These are phyloP conservation scores for Oligia fasciuncula DNA, from an alignment of 2,888 invertebrate genomes.

Conservation along the genomic window DNA sequence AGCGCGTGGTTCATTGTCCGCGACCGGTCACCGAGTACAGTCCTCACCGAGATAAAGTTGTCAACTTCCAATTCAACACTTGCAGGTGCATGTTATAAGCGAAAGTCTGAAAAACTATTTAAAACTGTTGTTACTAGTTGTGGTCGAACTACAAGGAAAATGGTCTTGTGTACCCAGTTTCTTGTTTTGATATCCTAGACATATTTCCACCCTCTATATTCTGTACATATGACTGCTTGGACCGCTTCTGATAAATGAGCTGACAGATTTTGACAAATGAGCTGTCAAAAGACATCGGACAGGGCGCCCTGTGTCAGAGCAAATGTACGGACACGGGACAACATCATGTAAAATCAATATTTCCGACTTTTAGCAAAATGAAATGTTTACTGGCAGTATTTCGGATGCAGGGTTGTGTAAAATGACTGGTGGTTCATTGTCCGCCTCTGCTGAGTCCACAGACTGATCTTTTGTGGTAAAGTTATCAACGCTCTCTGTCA, in stretches of 20 bases:
- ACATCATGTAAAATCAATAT: background rate
- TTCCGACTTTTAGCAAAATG: background rate
- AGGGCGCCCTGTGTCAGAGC: background rate
- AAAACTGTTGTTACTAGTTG: background rate
- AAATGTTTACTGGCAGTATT: background rate
- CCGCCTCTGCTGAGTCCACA: constrained; percentile 27
- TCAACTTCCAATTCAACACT: constrained; percentile 41
- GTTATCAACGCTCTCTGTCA: constrained; percentile 48
- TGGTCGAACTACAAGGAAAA: background rate
- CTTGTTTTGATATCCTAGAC: constrained; percentile 15
- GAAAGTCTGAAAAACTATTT: background rate
- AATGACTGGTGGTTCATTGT: constrained; percentile 42
- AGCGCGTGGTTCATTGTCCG: constrained; percentile 62
- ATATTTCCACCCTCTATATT: constrained; percentile 1
- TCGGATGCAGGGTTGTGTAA: constrained; percentile 21
- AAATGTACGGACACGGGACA: background rate
- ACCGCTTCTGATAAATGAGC: constrained; percentile 33
- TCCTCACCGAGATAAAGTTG: constrained; percentile 58
- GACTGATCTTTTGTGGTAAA: constrained; percentile 58
- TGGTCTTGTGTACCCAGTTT: background rate
- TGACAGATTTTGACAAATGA: constrained; percentile 32
- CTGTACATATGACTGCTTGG: background rate
- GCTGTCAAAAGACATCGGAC: constrained; percentile 12
- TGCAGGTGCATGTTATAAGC: constrained; percentile 13
- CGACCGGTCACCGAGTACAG: constrained; percentile 30